Base-by-base conservation (phyloP, 2,888 invertebrate species). In the Horisme vitalbata region DNA sequence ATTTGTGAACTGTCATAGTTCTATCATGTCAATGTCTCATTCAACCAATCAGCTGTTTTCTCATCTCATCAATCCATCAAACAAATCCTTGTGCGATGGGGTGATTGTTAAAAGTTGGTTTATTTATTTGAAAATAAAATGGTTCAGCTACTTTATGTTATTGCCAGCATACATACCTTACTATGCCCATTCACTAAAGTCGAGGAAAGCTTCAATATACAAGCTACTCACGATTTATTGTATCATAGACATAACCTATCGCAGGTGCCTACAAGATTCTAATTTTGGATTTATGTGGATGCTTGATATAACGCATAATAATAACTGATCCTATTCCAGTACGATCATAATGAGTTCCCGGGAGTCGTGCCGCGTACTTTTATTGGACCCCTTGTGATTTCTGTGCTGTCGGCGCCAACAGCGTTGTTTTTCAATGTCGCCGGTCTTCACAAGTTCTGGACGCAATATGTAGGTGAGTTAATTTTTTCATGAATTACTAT, bases 131-230 rank as follows among this genome's bases (percentile, higher is more conserved):
- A 23, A 26, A 35, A 14, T 23, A 75, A 82, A 76, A 95, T 96
- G 95, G 94, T 94, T 77, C 92, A 94, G 71, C 86, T 95, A 77
- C 83, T 95, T 65, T 92, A 94, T 75, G 83, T 95, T 60, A 91
- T 95, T 63, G 95, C 95, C 49, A 92, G 93, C 62, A 92, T 95
- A 63, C 96, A 97, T 80, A 87, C 98, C 46, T 79, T 97, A 54
- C 91, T 95, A 65, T 97, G 98, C 72, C 99, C 99, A 38, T 99
- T 95, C 78, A 99, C 98, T 3, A 99, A 99, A 94, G 99, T 99
- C 36, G 99, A 99, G 87, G 99, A 99, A 90, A 99, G 99, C 85
- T 99, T 99, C 81, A 99, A 99, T 89, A 91, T 99, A 46, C 99
- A 99, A 90, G 99, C 99, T 12, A 95, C 96, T 80, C 99, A 99